Base-by-base conservation (phyloP, 2,888 invertebrate species). In the Aporophyla nigra region DNA sequence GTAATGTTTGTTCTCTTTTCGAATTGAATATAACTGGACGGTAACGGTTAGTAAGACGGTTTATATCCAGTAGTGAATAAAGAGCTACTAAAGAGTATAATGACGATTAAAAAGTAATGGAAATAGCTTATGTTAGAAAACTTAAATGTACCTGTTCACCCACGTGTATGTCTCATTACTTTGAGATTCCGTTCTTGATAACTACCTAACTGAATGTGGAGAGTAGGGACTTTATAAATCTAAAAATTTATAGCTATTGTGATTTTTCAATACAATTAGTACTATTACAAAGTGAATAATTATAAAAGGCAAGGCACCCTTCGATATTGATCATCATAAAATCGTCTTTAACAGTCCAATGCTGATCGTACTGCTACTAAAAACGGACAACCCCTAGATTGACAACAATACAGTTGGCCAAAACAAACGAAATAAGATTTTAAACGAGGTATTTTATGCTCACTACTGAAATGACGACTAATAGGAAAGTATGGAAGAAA, bases 1-100 rank as follows among this genome's bases (percentile, higher is more conserved):
- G 49, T 33, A 27, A 3, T 49, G 46, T 62, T 72, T 51, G 65
- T 80, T 76, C 65, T 54, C 16, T 68, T 76, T 75, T 83, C 71
- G 53, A 75, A 80, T 62, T 24, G 61, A 53, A 58, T 80, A 40
- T 62, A 12, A 63, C 46, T 46, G 62, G 53, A 62, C 59, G 12
- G 59, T 75, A 61, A 61, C 10, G 43, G 24, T 63, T 58, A 21
- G 24, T n/a, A n/a, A n/a, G 27, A n/a, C 54, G 70, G 43, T 43
- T 81, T 56, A 63, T 24, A 62, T 54, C 19, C 5, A 43, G 46
- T 51, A 33, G n/a, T 58, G 9, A 2, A 19, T 53, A 53, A 46
- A 24, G 33, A 16, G 21, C 19, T 68, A 58, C 16, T 68, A 19
- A 62, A 51, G n/a, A 24, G 9, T 40, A 56, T 59, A 46, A n/a